Evolutionary conservation across 2,888 invertebrate species (phyloP).

Genomic region (Leucoma salicis): DNA sequence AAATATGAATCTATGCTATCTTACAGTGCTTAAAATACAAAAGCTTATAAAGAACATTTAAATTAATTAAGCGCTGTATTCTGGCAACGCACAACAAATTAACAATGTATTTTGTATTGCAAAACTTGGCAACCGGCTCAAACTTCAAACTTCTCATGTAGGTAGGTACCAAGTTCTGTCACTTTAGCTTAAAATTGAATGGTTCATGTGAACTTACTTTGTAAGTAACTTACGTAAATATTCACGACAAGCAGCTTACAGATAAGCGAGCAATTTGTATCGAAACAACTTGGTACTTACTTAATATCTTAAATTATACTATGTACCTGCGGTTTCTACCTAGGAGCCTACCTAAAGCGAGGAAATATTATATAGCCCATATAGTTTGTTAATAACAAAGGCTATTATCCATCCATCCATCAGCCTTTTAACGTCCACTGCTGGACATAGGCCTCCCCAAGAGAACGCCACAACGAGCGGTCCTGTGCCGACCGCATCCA

Average conservation of each 20-base stretch:
- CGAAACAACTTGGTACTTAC: background rate
- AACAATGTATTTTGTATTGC: background rate
- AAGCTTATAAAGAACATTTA: background rate
- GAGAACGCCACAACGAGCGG: too few relatives aligned
- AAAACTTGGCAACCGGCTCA: background rate
- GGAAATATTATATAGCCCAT: too few relatives aligned
- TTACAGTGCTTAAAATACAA: background rate
- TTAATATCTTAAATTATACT: background rate
- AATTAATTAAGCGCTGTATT: background rate
- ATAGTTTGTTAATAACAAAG: too few relatives aligned
- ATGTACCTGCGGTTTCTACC: too few relatives aligned
- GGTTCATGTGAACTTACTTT: background rate
- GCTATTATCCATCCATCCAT: too few relatives aligned
- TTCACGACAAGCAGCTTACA: background rate
- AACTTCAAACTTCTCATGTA: slow-evolving; percentile 19
- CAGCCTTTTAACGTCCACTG: too few relatives aligned
- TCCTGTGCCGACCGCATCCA: too few relatives aligned
- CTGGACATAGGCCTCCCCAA: too few relatives aligned
- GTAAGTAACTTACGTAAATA: background rate
- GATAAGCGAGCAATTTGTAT: background rate
- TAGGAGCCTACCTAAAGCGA: too few relatives aligned
- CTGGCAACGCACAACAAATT: background rate
- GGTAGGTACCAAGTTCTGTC: slow-evolving; percentile 18
- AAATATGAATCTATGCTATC: too few relatives aligned
- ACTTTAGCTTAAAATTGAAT: slow-evolving; percentile 19